Percentiles rank a stretch among this genome's conserved stretches.
Evolutionary conservation across 2,113 vertebrate species (phyloP).

Genomic region (Brevimyrus niger): DNA sequence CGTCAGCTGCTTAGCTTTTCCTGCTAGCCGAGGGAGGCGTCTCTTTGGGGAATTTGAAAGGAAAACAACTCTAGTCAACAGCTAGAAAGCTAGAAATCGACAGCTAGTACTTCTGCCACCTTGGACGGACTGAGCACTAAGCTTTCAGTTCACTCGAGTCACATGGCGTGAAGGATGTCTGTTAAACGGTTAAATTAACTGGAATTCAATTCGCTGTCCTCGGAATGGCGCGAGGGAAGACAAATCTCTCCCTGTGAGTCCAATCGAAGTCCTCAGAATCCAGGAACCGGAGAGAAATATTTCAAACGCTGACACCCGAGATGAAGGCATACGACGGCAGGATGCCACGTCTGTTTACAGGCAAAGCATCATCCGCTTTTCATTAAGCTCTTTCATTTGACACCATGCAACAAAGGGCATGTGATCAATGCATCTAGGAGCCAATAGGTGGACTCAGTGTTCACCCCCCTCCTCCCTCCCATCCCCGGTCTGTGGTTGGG

Average conservation of each 20-base stretch:
- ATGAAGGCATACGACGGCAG: neutral
- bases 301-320: neutral
- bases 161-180: neutral
- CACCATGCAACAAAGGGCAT: neutral
- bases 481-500: neutral
- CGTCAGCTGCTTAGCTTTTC: neutral
- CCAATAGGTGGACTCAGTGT: neutral
- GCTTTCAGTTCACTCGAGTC: neutral
- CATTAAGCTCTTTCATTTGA: neutral
- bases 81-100: too few relatives aligned
- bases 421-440: neutral
- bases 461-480: neutral
- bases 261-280: neutral
- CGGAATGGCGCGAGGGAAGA: neutral
- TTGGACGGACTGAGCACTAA: neutral
- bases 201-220: neutral
- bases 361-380: neutral
- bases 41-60: neutral
- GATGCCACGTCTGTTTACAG: neutral
- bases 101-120: neutral
- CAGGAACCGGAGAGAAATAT: neutral
- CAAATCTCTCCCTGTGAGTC: neutral
- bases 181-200: neutral
- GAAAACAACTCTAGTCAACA: neutral
- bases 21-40: neutral